Percentiles rank a stretch among this genome's conserved stretches.
Evolutionary conservation across 2,888 invertebrate species (phyloP).

Genomic region (Ophion ellenae): DNA sequence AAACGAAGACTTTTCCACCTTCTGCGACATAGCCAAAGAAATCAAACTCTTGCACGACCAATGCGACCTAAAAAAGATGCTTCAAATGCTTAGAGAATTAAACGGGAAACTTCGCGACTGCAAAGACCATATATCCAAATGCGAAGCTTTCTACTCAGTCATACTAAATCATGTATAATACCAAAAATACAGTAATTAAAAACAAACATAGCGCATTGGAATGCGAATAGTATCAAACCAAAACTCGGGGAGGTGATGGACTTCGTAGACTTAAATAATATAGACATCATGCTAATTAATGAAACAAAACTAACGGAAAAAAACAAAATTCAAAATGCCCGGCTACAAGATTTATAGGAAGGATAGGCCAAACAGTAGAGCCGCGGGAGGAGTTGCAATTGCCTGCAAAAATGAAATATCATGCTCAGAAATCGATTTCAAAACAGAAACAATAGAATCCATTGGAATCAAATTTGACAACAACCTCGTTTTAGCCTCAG

Average conservation of each 20-base stretch:
- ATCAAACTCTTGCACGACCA: constrained; percentile 1
- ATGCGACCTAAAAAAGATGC: constrained; percentile 26
- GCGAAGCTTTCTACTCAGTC: neutral
- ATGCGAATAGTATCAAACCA: constrained; percentile 12
- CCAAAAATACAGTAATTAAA: neutral
- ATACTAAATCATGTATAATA: neutral
- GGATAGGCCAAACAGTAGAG: constrained; percentile 11
- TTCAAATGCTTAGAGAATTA: neutral
- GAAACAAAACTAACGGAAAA: constrained; percentile 14
- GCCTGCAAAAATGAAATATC: neutral
- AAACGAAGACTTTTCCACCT: neutral
- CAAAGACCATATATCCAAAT: neutral
- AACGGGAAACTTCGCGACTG: neutral
- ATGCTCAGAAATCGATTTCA: constrained; percentile 4
- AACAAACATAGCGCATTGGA: constrained; percentile 31
- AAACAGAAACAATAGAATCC: neutral
- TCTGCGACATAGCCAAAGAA: neutral
- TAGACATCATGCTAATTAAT: constrained; percentile 20
- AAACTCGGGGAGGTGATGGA: constrained; percentile 20
- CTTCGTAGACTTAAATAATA: neutral
- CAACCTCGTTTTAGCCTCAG: constrained; percentile 1
- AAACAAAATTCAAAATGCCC: constrained; percentile 19
- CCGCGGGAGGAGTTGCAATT: constrained; percentile 28
- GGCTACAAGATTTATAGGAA: constrained; percentile 14
- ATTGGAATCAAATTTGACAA: constrained; percentile 5